These are phyloP conservation scores for Umimayanthus kanabou DNA, from an alignment of 92 coral and sea anemone genomes.

Conservation along the genomic window DNA sequence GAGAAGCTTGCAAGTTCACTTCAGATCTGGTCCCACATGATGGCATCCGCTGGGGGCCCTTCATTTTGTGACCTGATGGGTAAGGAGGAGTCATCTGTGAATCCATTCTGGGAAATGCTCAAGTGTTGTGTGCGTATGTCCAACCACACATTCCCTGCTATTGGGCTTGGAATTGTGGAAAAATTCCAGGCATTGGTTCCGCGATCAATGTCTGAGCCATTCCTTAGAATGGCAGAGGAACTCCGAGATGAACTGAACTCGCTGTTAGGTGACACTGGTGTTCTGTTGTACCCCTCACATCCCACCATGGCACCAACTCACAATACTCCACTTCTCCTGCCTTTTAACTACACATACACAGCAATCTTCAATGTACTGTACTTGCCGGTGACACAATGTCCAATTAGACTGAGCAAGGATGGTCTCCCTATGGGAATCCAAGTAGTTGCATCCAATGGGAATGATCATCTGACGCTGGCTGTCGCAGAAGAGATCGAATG, in stretches of 20 bases:
- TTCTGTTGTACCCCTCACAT: conserved; percentile 86
- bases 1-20: conserved; percentile 82
- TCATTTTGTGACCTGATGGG: conserved; percentile 89
- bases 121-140: conserved; percentile 82
- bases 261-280: conserved; percentile 85
- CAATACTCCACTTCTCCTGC: conserved; percentile 76
- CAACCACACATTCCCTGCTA: conserved; percentile 88
- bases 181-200: conserved; percentile 79
- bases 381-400: conserved; percentile 93
- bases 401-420: conserved; percentile 68
- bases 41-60: conserved; percentile 83
- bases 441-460: conserved; percentile 75
- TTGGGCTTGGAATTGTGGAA: conserved; percentile 83
- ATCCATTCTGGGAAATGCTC: conserved; percentile 88
- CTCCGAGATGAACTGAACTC: conserved; percentile 78
- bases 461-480: conserved; percentile 80
- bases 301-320: conserved; percentile 83
- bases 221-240: conserved; percentile 69
- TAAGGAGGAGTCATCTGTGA: conserved; percentile 51
- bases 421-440: conserved; percentile 94
- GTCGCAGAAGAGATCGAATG: conserved; percentile 86
- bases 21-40: conserved; percentile 90
- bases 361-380: conserved; percentile 92
- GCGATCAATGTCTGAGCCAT: conserved; percentile 60
- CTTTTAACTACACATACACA: conserved; percentile 85